Evolutionary conservation across 2,888 invertebrate genomes (phyloP).

Genomic region (Cryptophagus acutangulus): DNA sequence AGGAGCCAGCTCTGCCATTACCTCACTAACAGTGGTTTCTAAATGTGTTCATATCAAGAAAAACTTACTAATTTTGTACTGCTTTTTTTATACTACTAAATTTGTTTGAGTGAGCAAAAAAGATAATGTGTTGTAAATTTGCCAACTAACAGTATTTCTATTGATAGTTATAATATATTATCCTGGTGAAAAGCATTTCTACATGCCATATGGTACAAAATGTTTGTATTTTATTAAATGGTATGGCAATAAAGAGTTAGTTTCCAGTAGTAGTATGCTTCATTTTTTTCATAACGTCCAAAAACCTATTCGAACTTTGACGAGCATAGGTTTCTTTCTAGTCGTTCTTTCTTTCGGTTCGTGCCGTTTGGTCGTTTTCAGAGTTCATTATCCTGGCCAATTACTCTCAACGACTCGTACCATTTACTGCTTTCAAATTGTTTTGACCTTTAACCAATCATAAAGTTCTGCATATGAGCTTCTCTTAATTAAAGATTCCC

Average conservation of each 20-base stretch:
- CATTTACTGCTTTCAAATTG: no score
- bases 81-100: slow-evolving; percentile 37
- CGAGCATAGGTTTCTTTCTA: no score
- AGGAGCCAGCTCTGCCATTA: slow-evolving; percentile 44
- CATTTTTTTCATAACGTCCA: no score
- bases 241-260: slow-evolving; percentile 51
- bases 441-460: no score
- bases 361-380: no score
- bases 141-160: slow-evolving; percentile 37
- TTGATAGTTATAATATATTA: slow-evolving; percentile 16
- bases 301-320: no score
- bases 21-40: slow-evolving; percentile 41
- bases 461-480: no score
- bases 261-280: no score
- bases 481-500: no score
- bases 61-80: slow-evolving; percentile 38
- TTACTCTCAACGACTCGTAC: no score
- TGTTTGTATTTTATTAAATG: slow-evolving; percentile 40
- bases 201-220: slow-evolving; percentile 42
- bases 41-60: slow-evolving; percentile 45
- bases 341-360: no score
- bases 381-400: no score
- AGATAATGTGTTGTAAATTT: slow-evolving; percentile 29
- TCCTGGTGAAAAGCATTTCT: slow-evolving; percentile 1
- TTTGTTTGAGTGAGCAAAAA: slow-evolving; percentile 23